phyloP scores from a whole-genome alignment of 35 echinoderm and acorn worm species.

The Acanthaster planci region DNA sequence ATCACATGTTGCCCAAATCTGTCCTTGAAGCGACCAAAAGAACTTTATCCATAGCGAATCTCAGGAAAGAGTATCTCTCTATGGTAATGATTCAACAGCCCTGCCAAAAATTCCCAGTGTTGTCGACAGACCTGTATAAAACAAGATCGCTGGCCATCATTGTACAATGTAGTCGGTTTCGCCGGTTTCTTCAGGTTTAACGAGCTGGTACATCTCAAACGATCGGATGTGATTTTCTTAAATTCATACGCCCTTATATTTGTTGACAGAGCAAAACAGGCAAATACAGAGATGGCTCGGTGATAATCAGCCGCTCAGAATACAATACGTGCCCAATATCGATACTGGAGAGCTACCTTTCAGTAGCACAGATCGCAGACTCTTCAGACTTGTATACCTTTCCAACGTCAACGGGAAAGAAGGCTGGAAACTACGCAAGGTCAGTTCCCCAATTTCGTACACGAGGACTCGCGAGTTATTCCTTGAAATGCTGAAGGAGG shows the following conservation, averaged over 20 bases:
- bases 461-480: constrained; percentile 40
- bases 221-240: background rate
- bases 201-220: background rate
- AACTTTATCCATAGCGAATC: background rate
- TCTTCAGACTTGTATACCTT: background rate
- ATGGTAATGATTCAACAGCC: background rate
- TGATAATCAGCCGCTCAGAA: constrained; percentile 8
- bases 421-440: background rate
- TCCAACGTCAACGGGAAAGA: background rate
- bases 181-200: constrained; percentile 8
- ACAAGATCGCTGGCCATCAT: background rate
- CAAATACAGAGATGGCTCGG: constrained; percentile 39
- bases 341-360: background rate
- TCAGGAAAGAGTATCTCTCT: background rate
- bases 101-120: background rate
- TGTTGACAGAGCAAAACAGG: constrained; percentile 44
- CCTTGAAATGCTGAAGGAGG: constrained; percentile 4
- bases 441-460: constrained; percentile 34
- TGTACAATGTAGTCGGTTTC: background rate
- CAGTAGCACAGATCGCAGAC: background rate
- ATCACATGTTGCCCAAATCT: background rate
- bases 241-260: constrained; percentile 22
- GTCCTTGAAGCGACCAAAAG: background rate
- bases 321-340: background rate
- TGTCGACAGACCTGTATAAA: background rate